Evolutionary conservation across 2,113 vertebrate genomes (phyloP), one percentile per base, ranked within the genome.

Genomic region (Crotalus tigris): DNA sequence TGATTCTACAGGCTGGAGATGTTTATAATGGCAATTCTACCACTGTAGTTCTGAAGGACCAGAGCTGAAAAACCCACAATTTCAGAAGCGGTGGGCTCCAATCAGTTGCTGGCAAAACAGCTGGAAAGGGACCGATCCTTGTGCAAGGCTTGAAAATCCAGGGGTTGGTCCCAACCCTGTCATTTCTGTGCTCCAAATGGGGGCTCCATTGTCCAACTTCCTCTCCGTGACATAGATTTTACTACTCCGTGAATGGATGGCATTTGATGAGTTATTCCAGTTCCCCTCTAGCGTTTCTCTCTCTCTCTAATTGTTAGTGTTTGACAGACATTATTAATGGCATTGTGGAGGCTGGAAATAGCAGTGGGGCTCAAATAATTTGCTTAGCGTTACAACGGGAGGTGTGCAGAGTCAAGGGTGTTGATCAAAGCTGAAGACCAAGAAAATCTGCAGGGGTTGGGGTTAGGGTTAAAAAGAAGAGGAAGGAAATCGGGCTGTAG

Each of bases 401-500:
- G 39, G 46, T 24, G 93, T 55, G 81, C 44, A 10, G 15, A 26
- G 21, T 39, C 58, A 91, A 39, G 17, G 5, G 39, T 5, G 7
- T 24, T 33, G 19, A 81, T 21, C 23, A 81, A 19, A 9, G 21
- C 44, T 58, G 44, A 59, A 86, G 46, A 46, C 59, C 26, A 33
- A 24, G 44, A 58, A 90, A 24, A 46, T 46, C 9, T 23, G 46
- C 0, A 8, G 81, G 39, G 33, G 39, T 17, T 19, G 39, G 15
- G 75, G 81, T 33, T 33, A 33, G 61, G 69, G 39, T 46, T 44
- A 24, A 49, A 46, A 46, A 46, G 21, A 46, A 0, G 3, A 15
- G 21, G 33, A 23, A 85, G 19, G 21, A 24, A 69, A 26, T 87
- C 0, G 1, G 46, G 51, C 49, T 1, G 0, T 4, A 75, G 46